Base-by-base conservation (phyloP, 2,113 vertebrate species). In the Dasyornis broadbenti region DNA sequence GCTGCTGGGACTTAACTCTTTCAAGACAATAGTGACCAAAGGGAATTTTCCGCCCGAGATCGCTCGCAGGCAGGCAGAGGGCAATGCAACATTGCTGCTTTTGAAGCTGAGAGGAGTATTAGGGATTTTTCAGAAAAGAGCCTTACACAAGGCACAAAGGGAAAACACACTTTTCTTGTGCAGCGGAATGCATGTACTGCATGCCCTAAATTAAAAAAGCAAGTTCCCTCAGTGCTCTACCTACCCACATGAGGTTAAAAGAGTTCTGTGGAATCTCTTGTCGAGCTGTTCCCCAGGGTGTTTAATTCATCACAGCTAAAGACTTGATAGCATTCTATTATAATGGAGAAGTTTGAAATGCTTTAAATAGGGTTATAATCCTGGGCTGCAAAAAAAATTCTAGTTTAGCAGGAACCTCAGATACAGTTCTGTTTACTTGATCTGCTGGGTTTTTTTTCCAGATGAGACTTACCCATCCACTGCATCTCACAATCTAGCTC, bases 261-360 rank as follows among this genome's bases (percentile, higher is more conserved):
- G 77, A 80, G n/a, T 82, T 91, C 92, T 70, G 15, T 44, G 54
- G 61, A 93, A 75, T 92, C 80, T 37, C 88, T 94, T 89, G 53
- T 95, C 76, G 78, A 17, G 68, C 78, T 91, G 37, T 89, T 94
- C 78, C 92, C 91, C 40, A 31, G 90, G 45, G 64, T 92, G 71
- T 85, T 96, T 93, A 90, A 95, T 96, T 97, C 94, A 94, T 88
- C 81, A 37, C 91, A 82, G 69, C 66, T 80, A 84, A 94, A 96
- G 37, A 69, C 50, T 39, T 92, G 86, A 95, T 94, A 91, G 78
- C 57, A 57, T 86, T 93, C 57, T 68, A 37, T 82, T 92, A 54
- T 65, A 90, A 88, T 64, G 54, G 89, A 91, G 79, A 95, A 80
- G 53, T 81, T 64, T 83, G 60, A 80, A 91, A 87, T 92, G 85